Conservation (phyloP, 2,888 invertebrate genomes). For the Rhingia campestris region DNA sequence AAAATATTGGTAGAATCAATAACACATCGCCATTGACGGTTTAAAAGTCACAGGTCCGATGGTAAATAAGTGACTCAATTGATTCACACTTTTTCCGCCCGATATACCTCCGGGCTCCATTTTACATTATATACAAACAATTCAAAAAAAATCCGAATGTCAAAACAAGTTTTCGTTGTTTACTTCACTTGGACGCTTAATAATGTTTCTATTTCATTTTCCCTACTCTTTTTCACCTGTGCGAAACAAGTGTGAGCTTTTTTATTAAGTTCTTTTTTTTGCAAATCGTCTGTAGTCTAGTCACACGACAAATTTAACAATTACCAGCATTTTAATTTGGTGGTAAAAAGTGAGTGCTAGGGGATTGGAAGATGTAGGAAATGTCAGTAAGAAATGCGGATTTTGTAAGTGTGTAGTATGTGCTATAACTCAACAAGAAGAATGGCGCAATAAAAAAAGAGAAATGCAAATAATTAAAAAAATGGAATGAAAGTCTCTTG, state of each 20-base stretch:
- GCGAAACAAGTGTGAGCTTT: neutral
- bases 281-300: neutral
- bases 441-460: neutral
- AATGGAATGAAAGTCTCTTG: too few relatives aligned
- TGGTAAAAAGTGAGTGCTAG: slow-evolving; percentile 1
- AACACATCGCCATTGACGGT: neutral
- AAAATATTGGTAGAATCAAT: neutral
- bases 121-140: neutral
- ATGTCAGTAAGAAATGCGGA: neutral
- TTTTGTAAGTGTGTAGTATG: neutral
- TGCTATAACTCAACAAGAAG: too few relatives aligned
- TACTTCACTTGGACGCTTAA: neutral
- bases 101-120: neutral
- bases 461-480: too few relatives aligned
- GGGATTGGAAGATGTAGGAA: neutral
- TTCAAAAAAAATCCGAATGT: neutral
- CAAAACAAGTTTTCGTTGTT: slow-evolving; percentile 26
- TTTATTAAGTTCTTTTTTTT: slow-evolving; percentile 4
- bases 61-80: neutral
- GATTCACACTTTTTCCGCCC: slow-evolving; percentile 1
- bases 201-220: neutral
- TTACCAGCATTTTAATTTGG: slow-evolving; percentile 15
- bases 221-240: slow-evolving; percentile 11
- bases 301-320: slow-evolving; percentile 31
- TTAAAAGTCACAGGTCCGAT: neutral